A percentile compares a stretch with the other conserved stretches of the same genome.
Conservation (phyloP, 2,113 vertebrate genomes). For the Colossoma macropomum region DNA sequence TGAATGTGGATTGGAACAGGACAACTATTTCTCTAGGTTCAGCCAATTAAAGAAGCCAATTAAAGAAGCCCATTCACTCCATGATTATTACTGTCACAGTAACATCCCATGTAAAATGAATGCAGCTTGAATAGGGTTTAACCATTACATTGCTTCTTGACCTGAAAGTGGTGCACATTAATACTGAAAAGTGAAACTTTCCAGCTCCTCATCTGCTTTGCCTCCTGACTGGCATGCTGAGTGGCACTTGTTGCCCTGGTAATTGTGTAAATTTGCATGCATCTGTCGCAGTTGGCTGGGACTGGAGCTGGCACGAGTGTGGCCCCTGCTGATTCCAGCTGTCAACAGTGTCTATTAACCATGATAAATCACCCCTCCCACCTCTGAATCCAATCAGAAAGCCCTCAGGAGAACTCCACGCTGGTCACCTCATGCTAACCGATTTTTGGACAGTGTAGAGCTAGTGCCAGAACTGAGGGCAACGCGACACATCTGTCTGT, state of each 20-base stretch:
- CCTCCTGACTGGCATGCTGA: conserved; percentile 32
- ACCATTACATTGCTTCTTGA: neutral
- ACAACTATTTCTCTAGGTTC: too few species aligned
- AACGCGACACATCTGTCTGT: conserved; percentile 45
- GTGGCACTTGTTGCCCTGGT: conserved; percentile 57
- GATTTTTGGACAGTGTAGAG: conserved; percentile 67
- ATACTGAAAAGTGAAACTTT: conserved; percentile 16
- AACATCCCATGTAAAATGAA: neutral
- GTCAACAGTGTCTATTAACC: conserved; percentile 76
- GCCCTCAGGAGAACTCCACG: conserved; percentile 70
- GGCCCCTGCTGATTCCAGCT: conserved; percentile 71
- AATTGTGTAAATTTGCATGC: conserved; percentile 72
- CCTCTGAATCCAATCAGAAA: conserved; percentile 74
- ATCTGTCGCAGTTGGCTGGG: conserved; percentile 60
- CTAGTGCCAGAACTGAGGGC: conserved; percentile 57
- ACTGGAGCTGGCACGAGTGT: conserved; percentile 61
- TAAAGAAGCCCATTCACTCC: too few species aligned
- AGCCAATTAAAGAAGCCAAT: too few species aligned
- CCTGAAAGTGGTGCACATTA: neutral
- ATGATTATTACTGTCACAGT: neutral
- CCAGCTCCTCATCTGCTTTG: neutral
- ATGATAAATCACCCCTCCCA: conserved; percentile 75
- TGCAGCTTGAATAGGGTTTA: too few species aligned
- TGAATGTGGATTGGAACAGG: too few species aligned
- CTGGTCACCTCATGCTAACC: conserved; percentile 77